Conservation (phyloP, 2,888 invertebrate genomes). For the Aporophyla lueneburgensis region DNA sequence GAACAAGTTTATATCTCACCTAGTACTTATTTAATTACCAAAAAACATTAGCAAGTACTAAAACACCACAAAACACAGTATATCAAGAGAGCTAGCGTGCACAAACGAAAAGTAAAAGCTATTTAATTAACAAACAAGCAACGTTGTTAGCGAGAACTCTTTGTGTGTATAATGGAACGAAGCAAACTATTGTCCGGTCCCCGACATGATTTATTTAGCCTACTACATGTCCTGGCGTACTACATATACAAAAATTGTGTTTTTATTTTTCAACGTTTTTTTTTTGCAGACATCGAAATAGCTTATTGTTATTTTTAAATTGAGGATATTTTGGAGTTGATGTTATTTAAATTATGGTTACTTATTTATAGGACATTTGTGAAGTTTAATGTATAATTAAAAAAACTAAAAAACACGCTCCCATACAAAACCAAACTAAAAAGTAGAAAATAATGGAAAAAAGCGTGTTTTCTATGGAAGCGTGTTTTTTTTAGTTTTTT, state of each 20-base stretch:
- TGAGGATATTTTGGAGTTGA: background rate
- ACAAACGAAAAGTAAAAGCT: slow-evolving; percentile 52
- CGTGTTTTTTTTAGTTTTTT: too few species aligned
- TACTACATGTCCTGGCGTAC: slow-evolving; percentile 25
- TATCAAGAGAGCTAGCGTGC: slow-evolving; percentile 33
- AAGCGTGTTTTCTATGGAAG: too few species aligned
- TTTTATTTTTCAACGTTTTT: background rate
- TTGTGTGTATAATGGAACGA: slow-evolving; percentile 62
- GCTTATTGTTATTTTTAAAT: background rate
- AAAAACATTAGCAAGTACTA: background rate
- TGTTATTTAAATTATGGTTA: background rate
- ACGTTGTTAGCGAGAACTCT: slow-evolving; percentile 57
- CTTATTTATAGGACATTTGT: background rate
- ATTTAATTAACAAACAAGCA: slow-evolving; percentile 65
- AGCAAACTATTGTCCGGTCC: slow-evolving; percentile 48
- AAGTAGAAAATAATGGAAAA: too few species aligned
- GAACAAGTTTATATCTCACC: background rate
- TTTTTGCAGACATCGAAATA: background rate
- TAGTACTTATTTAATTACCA: background rate
- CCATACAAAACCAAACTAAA: too few species aligned
- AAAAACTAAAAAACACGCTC: too few species aligned
- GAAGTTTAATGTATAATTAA: background rate
- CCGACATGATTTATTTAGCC: slow-evolving; percentile 59
- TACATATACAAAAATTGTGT: background rate
- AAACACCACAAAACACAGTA: slow-evolving; percentile 30